Percentiles rank a stretch among this genome's conserved stretches.
Evolutionary conservation across 1,140 invertebrate genomes (phyloP).

Genomic region (Magallana ariakensis): DNA sequence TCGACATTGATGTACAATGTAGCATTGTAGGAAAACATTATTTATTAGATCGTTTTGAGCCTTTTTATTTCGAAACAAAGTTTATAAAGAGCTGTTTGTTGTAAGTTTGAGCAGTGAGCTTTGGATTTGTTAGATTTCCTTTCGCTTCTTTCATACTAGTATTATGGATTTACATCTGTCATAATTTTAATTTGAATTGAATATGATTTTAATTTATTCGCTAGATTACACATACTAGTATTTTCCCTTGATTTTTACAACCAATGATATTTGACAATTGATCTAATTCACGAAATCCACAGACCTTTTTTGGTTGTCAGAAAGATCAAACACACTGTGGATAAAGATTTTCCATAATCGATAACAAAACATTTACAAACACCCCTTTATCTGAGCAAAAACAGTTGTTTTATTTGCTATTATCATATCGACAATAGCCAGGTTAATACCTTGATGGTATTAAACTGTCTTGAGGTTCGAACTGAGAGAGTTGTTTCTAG

Average conservation of each 20-base stretch:
- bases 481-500: not conserved
- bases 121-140: not conserved
- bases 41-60: too few species aligned
- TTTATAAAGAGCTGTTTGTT: not conserved
- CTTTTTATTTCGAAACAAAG: not conserved
- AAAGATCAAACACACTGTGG: constrained; percentile 18
- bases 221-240: not conserved
- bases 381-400: constrained; percentile 13
- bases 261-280: constrained; percentile 3
- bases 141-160: not conserved
- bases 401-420: constrained; percentile 37
- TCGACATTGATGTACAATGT: too few species aligned
- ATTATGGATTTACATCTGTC: not conserved
- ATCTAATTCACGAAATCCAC: not conserved
- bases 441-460: constrained; percentile 25
- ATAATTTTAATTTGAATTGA: not conserved
- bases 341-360: constrained; percentile 33
- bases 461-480: not conserved
- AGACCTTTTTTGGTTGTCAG: constrained; percentile 10
- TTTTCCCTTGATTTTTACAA: not conserved
- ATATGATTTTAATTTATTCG: too few species aligned
- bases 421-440: constrained; percentile 25
- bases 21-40: too few species aligned
- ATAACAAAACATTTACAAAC: constrained; percentile 35
- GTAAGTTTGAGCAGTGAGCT: not conserved